Evolutionary conservation across 2,888 invertebrate species (phyloP).

Genomic region (Helleia helle): DNA sequence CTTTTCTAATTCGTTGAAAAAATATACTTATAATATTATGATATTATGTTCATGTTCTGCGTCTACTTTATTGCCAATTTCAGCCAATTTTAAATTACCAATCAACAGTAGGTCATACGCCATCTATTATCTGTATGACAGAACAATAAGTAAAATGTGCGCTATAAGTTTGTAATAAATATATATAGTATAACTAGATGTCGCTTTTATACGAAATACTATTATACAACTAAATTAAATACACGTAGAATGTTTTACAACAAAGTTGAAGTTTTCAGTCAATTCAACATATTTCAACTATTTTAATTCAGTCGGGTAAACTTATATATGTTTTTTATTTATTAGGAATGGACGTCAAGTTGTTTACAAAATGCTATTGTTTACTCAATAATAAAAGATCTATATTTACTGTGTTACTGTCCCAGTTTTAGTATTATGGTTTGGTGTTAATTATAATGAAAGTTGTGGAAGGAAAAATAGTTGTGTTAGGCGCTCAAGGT

Average conservation of each 20-base stretch:
- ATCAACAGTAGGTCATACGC: background rate
- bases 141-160: background rate
- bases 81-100: too few species aligned
- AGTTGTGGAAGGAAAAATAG: conserved; percentile 87
- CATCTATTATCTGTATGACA: background rate
- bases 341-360: conserved; percentile 15
- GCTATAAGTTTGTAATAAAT: background rate
- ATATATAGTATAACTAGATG: background rate
- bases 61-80: too few species aligned
- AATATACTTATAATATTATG: too few species aligned
- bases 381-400: background rate
- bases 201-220: background rate
- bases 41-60: too few species aligned
- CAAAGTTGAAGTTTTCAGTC: too few species aligned
- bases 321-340: conserved; percentile 13
- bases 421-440: conserved; percentile 16
- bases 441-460: conserved; percentile 71
- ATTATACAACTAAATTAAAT: background rate
- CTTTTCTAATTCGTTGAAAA: too few species aligned
- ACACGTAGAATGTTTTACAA: too few species aligned
- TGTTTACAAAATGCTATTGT: conserved; percentile 9
- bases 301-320: conserved; percentile 11
- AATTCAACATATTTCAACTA: too few species aligned
- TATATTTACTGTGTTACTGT: conserved; percentile 6
- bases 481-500: conserved; percentile 89